These are phyloP conservation scores for Microhierax caerulescens DNA, from an alignment of 2,797 vertebrate genomes.

Conservation along the genomic window DNA sequence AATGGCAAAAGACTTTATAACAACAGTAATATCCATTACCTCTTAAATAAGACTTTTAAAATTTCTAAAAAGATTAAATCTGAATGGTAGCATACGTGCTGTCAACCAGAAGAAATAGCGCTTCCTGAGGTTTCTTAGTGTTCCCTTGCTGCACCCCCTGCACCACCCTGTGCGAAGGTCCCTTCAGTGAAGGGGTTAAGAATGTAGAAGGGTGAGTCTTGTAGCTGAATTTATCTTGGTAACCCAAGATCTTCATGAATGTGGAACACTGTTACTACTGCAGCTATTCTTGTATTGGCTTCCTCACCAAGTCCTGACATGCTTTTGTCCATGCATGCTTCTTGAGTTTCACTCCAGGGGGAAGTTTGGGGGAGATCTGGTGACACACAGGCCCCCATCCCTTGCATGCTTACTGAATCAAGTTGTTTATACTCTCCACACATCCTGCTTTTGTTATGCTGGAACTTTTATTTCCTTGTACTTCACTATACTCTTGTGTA, in stretches of 20 bases:
- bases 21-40: background rate
- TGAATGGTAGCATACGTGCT: background rate
- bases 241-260: conserved; percentile 62
- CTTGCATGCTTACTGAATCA: background rate
- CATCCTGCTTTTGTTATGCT: conserved; percentile 13
- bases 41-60: background rate
- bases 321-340: conserved; percentile 41
- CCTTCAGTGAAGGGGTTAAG: conserved; percentile 55
- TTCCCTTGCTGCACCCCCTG: background rate
- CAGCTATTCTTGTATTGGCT: conserved; percentile 69
- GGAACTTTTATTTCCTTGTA: background rate
- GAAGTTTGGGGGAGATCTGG: conserved; percentile 56
- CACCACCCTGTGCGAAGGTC: rapidly evolving
- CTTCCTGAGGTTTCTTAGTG: background rate
- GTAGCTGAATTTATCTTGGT: conserved; percentile 66
- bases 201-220: conserved; percentile 45
- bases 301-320: conserved; percentile 72
- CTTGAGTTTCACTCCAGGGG: conserved; percentile 65
- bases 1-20: background rate
- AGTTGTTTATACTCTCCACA: conserved; percentile 33
- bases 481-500: background rate
- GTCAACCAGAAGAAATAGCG: background rate
- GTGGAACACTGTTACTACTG: conserved; percentile 48
- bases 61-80: background rate
- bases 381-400: conserved; percentile 68